Conservation (phyloP, 1,140 invertebrate genomes). For the Aphelenchoides avenae region DNA sequence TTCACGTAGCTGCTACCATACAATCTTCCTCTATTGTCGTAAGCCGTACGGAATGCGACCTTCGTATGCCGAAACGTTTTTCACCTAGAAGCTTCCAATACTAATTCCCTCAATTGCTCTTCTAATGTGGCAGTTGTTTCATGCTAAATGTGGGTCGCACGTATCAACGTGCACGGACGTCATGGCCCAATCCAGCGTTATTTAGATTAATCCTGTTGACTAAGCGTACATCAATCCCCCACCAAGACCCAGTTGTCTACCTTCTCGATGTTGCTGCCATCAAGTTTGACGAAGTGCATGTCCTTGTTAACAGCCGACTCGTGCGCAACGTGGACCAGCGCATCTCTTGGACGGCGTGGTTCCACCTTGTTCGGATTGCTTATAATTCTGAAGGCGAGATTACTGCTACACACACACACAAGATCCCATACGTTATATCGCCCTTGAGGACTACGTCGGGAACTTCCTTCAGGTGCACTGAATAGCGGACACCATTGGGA, state of each 20-base stretch:
- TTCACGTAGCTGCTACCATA: no score
- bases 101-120: no score
- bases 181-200: no score
- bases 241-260: constrained; percentile 17
- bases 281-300: constrained; percentile 16
- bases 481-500: constrained; percentile 18
- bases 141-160: no score
- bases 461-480: constrained; percentile 25
- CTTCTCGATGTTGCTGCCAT: constrained; percentile 22
- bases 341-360: constrained; percentile 2
- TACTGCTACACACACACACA: neutral
- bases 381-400: constrained; percentile 1
- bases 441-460: constrained; percentile 18
- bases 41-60: no score
- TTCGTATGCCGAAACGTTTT: no score
- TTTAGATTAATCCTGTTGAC: no score
- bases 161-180: no score
- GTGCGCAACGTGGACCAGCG: constrained; percentile 15
- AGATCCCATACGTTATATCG: constrained; percentile 1
- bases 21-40: no score
- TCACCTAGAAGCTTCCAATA: no score
- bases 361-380: neutral
- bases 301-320: constrained; percentile 13
- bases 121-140: no score
- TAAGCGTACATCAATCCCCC: no score